Base-by-base conservation (phyloP, 30 jellyfish, hydroid and myxozoan species). In the Hydra vulgaris region DNA sequence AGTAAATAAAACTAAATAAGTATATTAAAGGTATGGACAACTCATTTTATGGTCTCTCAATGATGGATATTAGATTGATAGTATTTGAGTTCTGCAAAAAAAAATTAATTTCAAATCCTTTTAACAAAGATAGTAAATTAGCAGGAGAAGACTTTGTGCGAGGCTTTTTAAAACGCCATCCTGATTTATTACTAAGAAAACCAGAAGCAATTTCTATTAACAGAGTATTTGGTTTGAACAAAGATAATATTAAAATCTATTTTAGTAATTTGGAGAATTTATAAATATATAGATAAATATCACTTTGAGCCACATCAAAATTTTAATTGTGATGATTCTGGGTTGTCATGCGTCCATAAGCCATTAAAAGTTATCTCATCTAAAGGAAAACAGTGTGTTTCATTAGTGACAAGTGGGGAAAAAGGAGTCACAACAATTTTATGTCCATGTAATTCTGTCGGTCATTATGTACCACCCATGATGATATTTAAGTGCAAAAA, bases 401-500 rank as follows among this genome's bases (percentile, higher is more conserved):
- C 89, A 0, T 85, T 90, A 24, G 94, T 71, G n/a, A 79, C 94
- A 23, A 85, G 89, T 67, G 89, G 94, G 1, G 89, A 85, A 23
- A 85, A 79, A 71, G 91, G 91, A 8, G 74, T 5, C 1, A 79
- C 95, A 54, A 74, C 92, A 21, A 27, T 79, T 56, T 0, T 79
- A 0, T 26, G 8, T 23, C 56, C 74, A 16, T 18, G 54, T 7
- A 79, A 74, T 79, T 0, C 95, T 68, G 95, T 85, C 0, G 95
- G 92, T 0, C 15, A 68, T 71, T 85, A 67, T 53, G 74, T 85
- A 40, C 81, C 95, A 0, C 92, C 95, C 20, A 55, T 85, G 74
- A 71, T 85, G 81, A 85, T 85, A 0, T 85, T 70, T 78, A 79
- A 67, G 73, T 68, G 90, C 15, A 86, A 86, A 54, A 53, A 89